Evolutionary conservation across 2,888 invertebrate species (phyloP), one percentile per base, ranked within the genome.

Genomic region (Drosophila neonasuta): DNA sequence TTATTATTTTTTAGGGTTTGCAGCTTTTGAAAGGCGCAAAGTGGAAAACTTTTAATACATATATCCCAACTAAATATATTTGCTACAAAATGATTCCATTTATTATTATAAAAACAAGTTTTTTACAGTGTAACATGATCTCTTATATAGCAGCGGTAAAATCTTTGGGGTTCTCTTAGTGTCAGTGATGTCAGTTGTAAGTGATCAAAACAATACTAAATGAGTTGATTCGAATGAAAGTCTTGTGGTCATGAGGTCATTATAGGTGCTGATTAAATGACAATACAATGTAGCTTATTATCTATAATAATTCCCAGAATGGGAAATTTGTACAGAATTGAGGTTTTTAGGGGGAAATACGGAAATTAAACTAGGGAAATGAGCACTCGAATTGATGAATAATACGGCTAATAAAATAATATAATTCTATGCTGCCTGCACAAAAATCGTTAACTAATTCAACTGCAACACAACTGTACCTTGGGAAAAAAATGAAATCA

Each of bases 401-500:
- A 32, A 32, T 32, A 32, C 3, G 24, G 6, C 24, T 5, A 24
- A 24, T 24, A 20, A 30, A 30, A 9, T 9, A 9, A 8, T 30
- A 30, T 30, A 30, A 2, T 30, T 30, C 30, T 41, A 20, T 41
- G 15, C 13, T 6, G 5, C 3, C 13, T n/a, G 7, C 13, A 2
- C 36, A 13, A 5, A 36, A 36, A 36, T 36, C 34, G n/a, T 39
- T 49, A 3, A 52, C 52, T 52, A 15, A 29, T 42, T 4, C 44
- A n/a, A 0, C 13, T 24, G 1, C 15, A 56, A 36, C 60, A 34
- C 71, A 73, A 70, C 72, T 73, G 72, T 73, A 73, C 75, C 42
- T 11, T 9, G 1, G 29, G 10, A 4, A 45, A 36, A 45, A 15
- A 29, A 30, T 6, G 5, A 32, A 32, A 32, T 17, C 0, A 13